phyloP scores from a whole-genome alignment of 2,888 invertebrate species.

The Eilema sororculum region DNA sequence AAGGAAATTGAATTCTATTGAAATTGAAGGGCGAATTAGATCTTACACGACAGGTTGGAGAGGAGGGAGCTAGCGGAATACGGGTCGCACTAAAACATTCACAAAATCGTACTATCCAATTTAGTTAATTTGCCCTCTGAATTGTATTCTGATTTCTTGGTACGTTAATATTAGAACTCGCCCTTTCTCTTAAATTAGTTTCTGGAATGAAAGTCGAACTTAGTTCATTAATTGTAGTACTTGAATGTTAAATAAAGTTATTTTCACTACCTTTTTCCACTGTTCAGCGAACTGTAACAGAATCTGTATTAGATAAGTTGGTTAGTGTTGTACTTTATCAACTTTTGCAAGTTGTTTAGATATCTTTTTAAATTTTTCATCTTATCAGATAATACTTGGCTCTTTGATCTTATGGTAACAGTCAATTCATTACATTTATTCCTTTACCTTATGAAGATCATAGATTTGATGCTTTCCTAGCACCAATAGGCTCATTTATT shows the following conservation, averaged over 20 bases:
- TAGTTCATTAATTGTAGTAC: constrained; percentile 38
- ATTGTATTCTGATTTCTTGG: constrained; percentile 52
- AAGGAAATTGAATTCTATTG: constrained; percentile 73
- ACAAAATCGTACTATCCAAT: constrained; percentile 47
- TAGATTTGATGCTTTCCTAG: neutral
- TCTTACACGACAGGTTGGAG: constrained; percentile 60
- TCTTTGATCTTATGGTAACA: neutral
- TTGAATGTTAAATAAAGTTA: constrained; percentile 35
- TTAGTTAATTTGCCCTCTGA: constrained; percentile 49
- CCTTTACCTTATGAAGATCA: neutral
- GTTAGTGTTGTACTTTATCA: constrained; percentile 8
- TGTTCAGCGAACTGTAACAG: constrained; percentile 9
- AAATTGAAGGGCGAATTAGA: constrained; percentile 77
- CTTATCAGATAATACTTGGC: too few species aligned
- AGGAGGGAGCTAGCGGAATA: constrained; percentile 26
- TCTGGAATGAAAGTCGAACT: constrained; percentile 33
- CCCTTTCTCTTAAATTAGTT: constrained; percentile 44
- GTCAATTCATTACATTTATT: neutral
- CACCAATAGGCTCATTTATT: neutral
- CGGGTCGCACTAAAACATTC: constrained; percentile 41
- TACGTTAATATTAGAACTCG: constrained; percentile 41
- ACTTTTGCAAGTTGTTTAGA: neutral
- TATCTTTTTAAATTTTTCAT: neutral
- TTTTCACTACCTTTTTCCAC: constrained; percentile 12
- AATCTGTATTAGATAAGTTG: constrained; percentile 13